These are phyloP conservation scores for Phylloscopus trochiloides DNA, from an alignment of 2,113 vertebrate species.

Conservation along the genomic window DNA sequence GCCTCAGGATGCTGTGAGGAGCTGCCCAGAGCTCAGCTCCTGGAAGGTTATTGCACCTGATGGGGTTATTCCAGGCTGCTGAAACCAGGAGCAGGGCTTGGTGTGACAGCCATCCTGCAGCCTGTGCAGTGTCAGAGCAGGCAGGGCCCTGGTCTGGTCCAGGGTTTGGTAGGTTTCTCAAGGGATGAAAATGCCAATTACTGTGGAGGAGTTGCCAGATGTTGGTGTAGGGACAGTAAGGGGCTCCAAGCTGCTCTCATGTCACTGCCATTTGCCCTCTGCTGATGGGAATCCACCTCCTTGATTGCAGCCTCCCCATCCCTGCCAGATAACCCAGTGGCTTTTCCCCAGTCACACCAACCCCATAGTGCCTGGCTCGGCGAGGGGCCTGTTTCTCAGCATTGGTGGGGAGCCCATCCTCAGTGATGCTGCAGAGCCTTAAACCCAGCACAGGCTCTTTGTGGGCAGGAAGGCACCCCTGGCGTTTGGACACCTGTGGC, in stretches of 20 bases:
- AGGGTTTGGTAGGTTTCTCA: background rate
- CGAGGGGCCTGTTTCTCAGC: background rate
- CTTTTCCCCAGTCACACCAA: background rate
- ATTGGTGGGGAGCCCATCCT: background rate
- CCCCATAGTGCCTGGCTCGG: background rate
- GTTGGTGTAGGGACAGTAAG: background rate
- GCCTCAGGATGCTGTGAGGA: background rate
- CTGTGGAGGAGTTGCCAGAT: background rate
- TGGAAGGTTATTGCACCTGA: background rate
- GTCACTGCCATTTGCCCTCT: background rate
- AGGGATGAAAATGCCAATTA: background rate
- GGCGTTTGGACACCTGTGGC: background rate
- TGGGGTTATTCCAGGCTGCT: background rate
- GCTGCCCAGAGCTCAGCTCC: background rate
- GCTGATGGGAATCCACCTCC: background rate
- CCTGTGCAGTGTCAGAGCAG: background rate
- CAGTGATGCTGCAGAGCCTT: background rate
- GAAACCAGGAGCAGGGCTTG: slow-evolving; percentile 9
- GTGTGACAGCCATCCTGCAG: background rate
- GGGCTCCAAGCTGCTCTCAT: background rate
- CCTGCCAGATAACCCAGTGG: background rate
- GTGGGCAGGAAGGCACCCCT: background rate
- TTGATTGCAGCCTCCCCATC: background rate
- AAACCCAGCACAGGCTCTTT: accelerated
- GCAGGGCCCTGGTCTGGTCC: background rate